Conservation (phyloP, 1,140 invertebrate genomes). For the Homarus americanus region DNA sequence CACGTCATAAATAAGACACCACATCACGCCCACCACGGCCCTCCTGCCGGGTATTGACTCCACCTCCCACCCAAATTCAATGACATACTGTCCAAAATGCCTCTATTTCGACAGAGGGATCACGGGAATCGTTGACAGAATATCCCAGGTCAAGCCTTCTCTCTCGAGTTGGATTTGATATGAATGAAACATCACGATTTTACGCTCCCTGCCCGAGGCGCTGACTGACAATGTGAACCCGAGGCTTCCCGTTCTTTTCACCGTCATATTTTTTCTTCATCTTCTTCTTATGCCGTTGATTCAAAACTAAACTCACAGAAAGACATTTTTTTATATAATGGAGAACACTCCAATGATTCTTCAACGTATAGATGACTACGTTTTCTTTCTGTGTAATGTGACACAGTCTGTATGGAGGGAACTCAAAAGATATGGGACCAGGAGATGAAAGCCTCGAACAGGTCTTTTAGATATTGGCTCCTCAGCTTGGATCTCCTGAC, state of each 20-base stretch:
- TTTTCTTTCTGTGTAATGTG: no score
- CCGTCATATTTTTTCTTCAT: background rate
- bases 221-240: background rate
- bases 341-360: no score
- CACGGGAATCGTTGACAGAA: slow-evolving; percentile 31
- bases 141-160: slow-evolving; percentile 12
- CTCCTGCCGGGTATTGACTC: background rate
- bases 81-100: slow-evolving; percentile 27
- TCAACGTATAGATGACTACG: no score
- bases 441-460: no score
- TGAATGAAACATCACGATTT: slow-evolving; percentile 47
- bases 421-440: no score
- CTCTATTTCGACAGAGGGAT: slow-evolving; percentile 43
- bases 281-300: background rate
- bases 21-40: background rate
- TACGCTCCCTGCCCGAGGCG: background rate
- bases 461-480: no score
- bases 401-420: no score
- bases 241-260: no score
- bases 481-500: no score
- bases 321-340: background rate
- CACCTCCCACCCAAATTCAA: background rate
- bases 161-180: slow-evolving; percentile 23
- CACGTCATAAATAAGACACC: slow-evolving; percentile 21
- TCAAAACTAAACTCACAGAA: background rate